Conservation (phyloP, 2,888 invertebrate genomes). For the Apomyelois bistriatella region DNA sequence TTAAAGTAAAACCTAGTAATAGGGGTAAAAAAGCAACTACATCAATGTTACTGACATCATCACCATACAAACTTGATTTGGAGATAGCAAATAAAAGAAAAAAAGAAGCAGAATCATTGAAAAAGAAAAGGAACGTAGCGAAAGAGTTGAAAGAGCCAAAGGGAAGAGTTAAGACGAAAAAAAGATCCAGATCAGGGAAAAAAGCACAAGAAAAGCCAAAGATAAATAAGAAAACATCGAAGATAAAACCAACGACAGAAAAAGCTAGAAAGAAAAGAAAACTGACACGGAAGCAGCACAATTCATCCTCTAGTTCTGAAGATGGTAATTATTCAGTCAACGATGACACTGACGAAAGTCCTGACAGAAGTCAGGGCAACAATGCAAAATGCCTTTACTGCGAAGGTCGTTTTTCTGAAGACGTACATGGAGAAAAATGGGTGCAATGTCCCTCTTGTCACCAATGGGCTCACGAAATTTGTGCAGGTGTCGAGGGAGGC, state of each 20-base stretch:
- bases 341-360: conserved; percentile 16
- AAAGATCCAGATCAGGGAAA: not conserved
- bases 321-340: conserved; percentile 13
- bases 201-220: conserved; percentile 4
- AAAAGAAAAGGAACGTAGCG: conserved; percentile 7
- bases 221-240: conserved; percentile 6
- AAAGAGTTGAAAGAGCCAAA: conserved; percentile 9
- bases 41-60: conserved; percentile 10
- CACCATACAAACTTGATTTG: conserved; percentile 16
- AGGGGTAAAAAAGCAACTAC: conserved; percentile 16
- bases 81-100: conserved; percentile 10
- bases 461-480: conserved; percentile 14
- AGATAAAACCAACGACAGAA: conserved; percentile 5
- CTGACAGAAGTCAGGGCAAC: conserved; percentile 12
- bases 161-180: not conserved
- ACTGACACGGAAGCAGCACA: not conserved
- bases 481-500: conserved; percentile 11
- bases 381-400: conserved; percentile 17
- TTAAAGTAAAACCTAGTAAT: conserved; percentile 9
- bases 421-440: conserved; percentile 17
- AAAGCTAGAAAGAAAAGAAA: conserved; percentile 12
- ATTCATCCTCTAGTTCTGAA: conserved; percentile 9
- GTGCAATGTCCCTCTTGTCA: conserved; percentile 16
- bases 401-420: conserved; percentile 17
- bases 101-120: conserved; percentile 10